phyloP scores from a whole-genome alignment of 2,888 invertebrate genomes.

The Leptinotarsa peninsularis region DNA sequence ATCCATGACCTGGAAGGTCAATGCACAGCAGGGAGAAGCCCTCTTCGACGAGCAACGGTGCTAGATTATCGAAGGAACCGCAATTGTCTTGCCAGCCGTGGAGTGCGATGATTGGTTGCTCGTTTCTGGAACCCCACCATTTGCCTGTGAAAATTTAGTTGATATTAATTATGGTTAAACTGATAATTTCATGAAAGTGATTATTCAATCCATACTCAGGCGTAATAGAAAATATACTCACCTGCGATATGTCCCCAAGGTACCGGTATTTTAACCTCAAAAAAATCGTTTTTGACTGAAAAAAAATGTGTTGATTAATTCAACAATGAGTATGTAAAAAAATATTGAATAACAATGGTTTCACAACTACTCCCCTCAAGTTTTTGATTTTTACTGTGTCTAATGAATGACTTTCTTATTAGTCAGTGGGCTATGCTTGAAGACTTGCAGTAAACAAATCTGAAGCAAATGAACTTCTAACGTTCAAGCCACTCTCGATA shows the following conservation, averaged over 20 bases:
- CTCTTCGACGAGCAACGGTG: constrained; percentile 76
- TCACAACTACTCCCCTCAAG: no score
- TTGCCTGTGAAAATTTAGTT: constrained; percentile 45
- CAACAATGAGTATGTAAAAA: no score
- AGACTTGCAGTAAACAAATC: no score
- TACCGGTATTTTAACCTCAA: constrained; percentile 79
- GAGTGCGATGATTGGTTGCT: constrained; percentile 82
- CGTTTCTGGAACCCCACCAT: constrained; percentile 82
- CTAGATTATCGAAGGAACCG: constrained; percentile 81
- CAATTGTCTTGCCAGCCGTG: constrained; percentile 93
- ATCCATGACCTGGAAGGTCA: constrained; percentile 85
- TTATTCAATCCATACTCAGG: not conserved
- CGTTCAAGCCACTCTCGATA: no score
- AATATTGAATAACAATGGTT: no score
- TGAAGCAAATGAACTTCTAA: no score
- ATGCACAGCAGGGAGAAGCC: constrained; percentile 77
- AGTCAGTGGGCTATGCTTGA: no score
- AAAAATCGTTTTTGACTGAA: no score
- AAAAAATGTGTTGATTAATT: no score
- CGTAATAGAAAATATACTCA: constrained; percentile 55
- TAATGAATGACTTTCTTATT: no score
- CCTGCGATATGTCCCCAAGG: constrained; percentile 86
- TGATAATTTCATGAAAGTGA: not conserved
- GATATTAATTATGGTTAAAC: not conserved
- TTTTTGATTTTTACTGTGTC: no score